Base-by-base conservation (phyloP, 2,797 vertebrate genomes). In the Podargus strigoides region DNA sequence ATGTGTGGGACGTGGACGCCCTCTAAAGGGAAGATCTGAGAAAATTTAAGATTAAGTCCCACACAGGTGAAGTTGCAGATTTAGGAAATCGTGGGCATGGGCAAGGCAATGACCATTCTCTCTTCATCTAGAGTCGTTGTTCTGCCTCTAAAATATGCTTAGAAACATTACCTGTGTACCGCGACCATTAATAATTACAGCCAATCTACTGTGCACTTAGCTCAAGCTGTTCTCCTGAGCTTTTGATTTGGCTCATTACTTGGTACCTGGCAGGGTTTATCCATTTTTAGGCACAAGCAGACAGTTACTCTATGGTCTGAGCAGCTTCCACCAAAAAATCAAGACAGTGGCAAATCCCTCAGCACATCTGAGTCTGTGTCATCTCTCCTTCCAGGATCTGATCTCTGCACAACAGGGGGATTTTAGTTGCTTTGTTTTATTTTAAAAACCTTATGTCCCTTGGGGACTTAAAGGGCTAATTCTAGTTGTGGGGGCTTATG, bases 11-110 rank as follows among this genome's bases (percentile, higher is more conserved):
- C 86, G 10, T 16, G 84, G 86, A 20, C 81, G 94, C 96, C 94
- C 92, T 90, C 97, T 96, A 94, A 95, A 97, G 97, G 96, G 58
- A 82, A 93, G 56, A 80, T 55, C n/a, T 19, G 64, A 72, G 53
- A 68, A 79, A 81, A 64, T 27, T 3, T 17, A 7, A 49, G 0
- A 4, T 44, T 14, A 50, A 64, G 60, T 70, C 80, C 41, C 37
- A 7, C 26, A 4, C 49, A 15, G 44, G 27, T 12, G 2, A 91
- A 88, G 23, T 3, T 28, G 58, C 34, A 34, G 74, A 46, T 39
- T 28, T 27, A 23, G 42, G 42, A 13, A 10, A 50, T 24, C 1
- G 0, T 5, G 37, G 56, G 19, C 79, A 66, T 1, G 19, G 34
- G 18, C 2, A 6, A 85, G 46, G 28, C 0, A 0, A 14, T 4